phyloP scores from a whole-genome alignment of 2,797 vertebrate genomes.

The Schizopygopsis pylzovi region DNA sequence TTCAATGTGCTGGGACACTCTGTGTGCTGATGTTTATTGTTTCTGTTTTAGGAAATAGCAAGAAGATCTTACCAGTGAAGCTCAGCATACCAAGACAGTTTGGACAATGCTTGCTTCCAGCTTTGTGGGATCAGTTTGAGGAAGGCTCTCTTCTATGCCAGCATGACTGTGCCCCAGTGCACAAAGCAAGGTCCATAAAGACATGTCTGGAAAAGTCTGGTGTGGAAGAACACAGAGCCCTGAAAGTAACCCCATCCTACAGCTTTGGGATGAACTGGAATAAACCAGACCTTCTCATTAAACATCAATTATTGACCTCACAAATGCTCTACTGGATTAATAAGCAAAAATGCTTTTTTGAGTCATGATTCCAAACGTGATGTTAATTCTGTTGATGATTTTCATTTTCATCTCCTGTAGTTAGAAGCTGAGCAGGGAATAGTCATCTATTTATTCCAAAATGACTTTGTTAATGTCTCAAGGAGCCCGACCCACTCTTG shows the following conservation, averaged over 20 bases:
- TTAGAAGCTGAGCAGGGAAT: neutral
- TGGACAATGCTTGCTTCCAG: no score
- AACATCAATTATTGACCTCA: no score
- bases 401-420: neutral
- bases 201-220: no score
- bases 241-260: no score
- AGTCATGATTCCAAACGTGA: neutral
- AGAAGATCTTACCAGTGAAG: constrained; percentile 35
- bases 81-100: no score
- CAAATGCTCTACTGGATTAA: neutral
- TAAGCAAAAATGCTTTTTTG: neutral
- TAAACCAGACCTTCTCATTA: no score
- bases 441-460: neutral
- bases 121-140: no score
- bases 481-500: neutral
- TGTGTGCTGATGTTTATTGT: neutral
- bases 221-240: no score
- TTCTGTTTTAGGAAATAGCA: constrained; percentile 25
- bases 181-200: no score
- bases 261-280: no score
- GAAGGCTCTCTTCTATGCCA: no score
- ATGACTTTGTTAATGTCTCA: neutral
- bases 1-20: constrained; percentile 9
- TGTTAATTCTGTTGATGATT: constrained; percentile 8
- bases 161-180: no score